Evolutionary conservation across 1,140 invertebrate species (phyloP).

Genomic region (Ostrea edulis): DNA sequence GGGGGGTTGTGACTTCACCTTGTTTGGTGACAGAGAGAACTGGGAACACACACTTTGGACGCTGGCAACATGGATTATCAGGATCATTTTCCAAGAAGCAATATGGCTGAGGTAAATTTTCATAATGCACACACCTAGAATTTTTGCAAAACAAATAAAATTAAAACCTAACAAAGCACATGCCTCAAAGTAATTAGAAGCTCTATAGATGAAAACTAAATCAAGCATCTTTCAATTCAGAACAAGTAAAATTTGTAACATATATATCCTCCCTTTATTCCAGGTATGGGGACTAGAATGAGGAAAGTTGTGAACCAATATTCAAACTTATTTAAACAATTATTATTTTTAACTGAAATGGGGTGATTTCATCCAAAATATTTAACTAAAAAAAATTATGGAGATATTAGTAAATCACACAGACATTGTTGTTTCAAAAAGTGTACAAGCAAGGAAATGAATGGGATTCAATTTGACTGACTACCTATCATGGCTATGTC

Average conservation of each 20-base stretch:
- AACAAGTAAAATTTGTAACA: not conserved
- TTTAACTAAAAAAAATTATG: no score
- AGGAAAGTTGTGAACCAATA: no score
- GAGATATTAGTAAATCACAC: no score
- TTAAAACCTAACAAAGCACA: not conserved
- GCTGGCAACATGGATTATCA: slow-evolving; percentile 66
- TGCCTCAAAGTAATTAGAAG: not conserved
- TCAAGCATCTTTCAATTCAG: not conserved
- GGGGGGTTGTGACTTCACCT: slow-evolving; percentile 47
- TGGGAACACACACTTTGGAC: slow-evolving; percentile 61
- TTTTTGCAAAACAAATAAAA: not conserved
- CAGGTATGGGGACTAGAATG: no score
- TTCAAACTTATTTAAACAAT: no score
- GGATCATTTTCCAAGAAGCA: slow-evolving; percentile 67
- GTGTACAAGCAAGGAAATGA: no score
- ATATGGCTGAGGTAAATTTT: slow-evolving; percentile 51
- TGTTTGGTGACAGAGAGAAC: slow-evolving; percentile 59
- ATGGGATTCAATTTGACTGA: no score
- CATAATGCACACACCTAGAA: slow-evolving; percentile 62
- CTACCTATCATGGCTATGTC: no score
- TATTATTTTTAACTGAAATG: no score
- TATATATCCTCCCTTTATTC: no score
- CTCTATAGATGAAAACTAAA: not conserved
- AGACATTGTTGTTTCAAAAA: no score
- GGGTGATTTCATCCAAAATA: no score